phyloP scores from a whole-genome alignment of 2,113 vertebrate species.

The Numenius arquata region DNA sequence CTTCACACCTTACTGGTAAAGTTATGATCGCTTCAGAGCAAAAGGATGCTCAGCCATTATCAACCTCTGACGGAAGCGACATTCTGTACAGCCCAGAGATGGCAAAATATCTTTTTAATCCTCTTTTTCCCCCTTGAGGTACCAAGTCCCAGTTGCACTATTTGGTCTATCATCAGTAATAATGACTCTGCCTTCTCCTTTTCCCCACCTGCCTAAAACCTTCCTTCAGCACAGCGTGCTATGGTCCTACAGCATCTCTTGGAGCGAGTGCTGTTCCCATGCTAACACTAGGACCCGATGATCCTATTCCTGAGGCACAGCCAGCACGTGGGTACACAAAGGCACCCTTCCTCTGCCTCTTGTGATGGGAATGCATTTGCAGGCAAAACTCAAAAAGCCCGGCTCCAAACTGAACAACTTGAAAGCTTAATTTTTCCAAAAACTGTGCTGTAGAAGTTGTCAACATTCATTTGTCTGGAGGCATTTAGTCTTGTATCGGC shows the following conservation, averaged over 20 bases:
- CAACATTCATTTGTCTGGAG: background rate
- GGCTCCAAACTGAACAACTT: background rate
- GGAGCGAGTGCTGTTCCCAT: background rate
- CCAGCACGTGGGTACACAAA: background rate
- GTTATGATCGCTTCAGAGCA: background rate
- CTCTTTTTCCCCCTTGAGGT: background rate
- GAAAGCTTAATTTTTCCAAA: background rate
- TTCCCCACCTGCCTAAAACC: background rate
- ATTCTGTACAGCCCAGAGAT: background rate
- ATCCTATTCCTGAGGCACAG: background rate
- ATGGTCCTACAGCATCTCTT: background rate
- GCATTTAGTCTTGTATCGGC: background rate
- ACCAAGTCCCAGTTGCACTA: background rate
- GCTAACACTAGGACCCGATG: background rate
- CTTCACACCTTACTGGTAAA: background rate
- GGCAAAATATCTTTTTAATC: background rate
- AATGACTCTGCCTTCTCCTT: background rate
- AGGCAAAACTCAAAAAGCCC: background rate
- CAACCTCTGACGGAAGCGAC: fast-evolving
- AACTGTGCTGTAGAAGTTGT: background rate
- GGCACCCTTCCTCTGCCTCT: background rate
- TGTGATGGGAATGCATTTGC: background rate
- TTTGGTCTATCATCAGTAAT: background rate
- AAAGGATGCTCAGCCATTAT: background rate
- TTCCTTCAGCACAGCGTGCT: background rate